These are phyloP conservation scores for Allobates femoralis DNA, from an alignment of 2,797 vertebrate species.

Conservation along the genomic window DNA sequence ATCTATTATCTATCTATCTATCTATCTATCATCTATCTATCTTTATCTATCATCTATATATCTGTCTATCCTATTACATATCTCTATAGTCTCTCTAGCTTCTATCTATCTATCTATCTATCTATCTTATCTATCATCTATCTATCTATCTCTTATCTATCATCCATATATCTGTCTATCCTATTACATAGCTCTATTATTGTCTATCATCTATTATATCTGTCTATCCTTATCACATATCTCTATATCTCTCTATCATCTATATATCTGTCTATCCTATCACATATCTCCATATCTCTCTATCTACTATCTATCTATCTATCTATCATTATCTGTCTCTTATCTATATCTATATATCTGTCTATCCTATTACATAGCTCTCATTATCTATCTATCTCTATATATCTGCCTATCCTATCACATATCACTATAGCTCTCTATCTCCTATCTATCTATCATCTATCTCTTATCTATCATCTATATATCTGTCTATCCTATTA, in stretches of 20 bases:
- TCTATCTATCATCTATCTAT: constrained; percentile 11
- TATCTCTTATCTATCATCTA: background rate
- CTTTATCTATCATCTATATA: background rate
- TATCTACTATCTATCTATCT: background rate
- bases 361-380: no score
- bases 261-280: background rate
- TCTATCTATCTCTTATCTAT: background rate
- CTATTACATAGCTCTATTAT: no score
- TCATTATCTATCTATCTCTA: background rate
- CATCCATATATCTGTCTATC: background rate
- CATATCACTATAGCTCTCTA: no score
- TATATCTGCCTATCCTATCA: background rate
- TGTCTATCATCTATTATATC: background rate
- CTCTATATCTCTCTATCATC: background rate
- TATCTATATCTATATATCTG: background rate
- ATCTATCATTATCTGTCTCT: background rate
- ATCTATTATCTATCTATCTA: background rate
- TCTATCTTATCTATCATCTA: background rate
- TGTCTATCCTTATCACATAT: background rate
- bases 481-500: constrained; percentile 18
- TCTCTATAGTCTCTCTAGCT: no score
- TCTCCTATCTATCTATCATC: background rate
- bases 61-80: no score
- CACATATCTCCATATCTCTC: background rate
- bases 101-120: background rate